Percentiles rank a stretch among this genome's conserved stretches.
Evolutionary conservation across 1,140 invertebrate genomes (phyloP).

Genomic region (Macrocentrus cingulum): DNA sequence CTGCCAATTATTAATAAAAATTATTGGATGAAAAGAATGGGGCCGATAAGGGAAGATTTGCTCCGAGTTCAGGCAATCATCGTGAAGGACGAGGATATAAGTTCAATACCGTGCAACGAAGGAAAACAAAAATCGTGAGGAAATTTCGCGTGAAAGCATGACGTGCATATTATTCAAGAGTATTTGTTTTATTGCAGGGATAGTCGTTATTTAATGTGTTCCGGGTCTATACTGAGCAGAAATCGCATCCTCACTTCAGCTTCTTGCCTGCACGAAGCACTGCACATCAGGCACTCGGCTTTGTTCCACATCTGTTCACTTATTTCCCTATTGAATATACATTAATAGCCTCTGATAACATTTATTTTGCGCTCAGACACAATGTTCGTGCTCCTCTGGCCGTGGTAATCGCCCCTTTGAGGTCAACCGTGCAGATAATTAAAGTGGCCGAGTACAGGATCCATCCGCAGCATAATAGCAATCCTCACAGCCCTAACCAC

Average conservation of each 20-base stretch:
- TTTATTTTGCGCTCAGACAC: slow-evolving; percentile 25
- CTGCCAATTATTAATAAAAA: neutral
- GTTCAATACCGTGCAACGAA: slow-evolving; percentile 19
- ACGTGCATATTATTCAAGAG: slow-evolving; percentile 6
- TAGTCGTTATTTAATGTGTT: slow-evolving; percentile 37
- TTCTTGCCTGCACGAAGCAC: slow-evolving; percentile 35
- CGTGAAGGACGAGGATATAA: slow-evolving; percentile 34
- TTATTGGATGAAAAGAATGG: slow-evolving; percentile 32
- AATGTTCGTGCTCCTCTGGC: slow-evolving; percentile 33
- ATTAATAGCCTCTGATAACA: too few species aligned
- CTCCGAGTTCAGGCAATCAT: slow-evolving; percentile 35
- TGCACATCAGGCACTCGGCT: slow-evolving; percentile 30
- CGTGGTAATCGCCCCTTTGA: slow-evolving; percentile 29
- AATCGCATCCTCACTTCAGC: slow-evolving; percentile 40
- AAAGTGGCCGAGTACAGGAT: slow-evolving; percentile 30
- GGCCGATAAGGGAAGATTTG: slow-evolving; percentile 24
- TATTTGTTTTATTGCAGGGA: slow-evolving; percentile 23
- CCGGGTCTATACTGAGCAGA: slow-evolving; percentile 36
- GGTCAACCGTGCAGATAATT: slow-evolving; percentile 30
- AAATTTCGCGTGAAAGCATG: slow-evolving; percentile 4
- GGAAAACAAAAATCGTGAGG: slow-evolving; percentile 28
- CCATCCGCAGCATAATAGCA: slow-evolving; percentile 25
- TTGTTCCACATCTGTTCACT: neutral
- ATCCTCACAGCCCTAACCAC: slow-evolving; percentile 26
- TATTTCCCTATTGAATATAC: neutral